Evolutionary conservation across 2,113 vertebrate species (phyloP).

Genomic region (Petrocephalus microphthalmus): DNA sequence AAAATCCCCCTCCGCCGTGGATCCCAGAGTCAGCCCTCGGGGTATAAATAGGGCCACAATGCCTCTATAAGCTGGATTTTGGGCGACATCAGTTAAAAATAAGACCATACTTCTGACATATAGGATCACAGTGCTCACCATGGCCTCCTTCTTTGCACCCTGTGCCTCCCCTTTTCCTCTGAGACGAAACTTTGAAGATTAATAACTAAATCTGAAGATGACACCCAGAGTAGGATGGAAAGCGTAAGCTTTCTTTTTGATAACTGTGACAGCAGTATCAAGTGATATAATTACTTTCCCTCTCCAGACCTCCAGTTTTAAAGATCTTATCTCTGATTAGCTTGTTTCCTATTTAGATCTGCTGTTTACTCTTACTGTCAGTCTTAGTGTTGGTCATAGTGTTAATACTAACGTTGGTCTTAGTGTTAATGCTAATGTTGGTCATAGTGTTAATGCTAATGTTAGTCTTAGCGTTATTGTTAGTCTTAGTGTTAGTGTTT

Average conservation of each 20-base stretch:
- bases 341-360: background rate
- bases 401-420: background rate
- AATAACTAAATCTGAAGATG: background rate
- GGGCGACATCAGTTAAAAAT: constrained; percentile 67
- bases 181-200: background rate
- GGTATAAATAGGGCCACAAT: constrained; percentile 65
- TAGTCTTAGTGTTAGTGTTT: no score
- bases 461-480: background rate
- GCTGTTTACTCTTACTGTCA: background rate
- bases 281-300: background rate
- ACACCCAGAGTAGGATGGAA: background rate
- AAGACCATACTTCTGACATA: constrained; percentile 60
- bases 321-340: background rate
- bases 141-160: background rate
- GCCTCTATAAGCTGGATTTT: constrained; percentile 63
- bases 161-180: constrained; percentile 27
- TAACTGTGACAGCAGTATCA: background rate
- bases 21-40: constrained; percentile 53
- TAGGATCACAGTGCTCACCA: constrained; percentile 51
- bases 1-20: constrained; percentile 53
- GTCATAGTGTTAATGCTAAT: background rate
- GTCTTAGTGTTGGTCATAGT: background rate
- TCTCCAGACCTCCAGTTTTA: background rate
- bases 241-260: background rate
- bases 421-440: background rate